A percentile compares a stretch with the other conserved stretches of the same genome.
These are phyloP conservation scores for Drosophila pseudotakahashii DNA, from an alignment of 2,888 invertebrate genomes.

Conservation along the genomic window DNA sequence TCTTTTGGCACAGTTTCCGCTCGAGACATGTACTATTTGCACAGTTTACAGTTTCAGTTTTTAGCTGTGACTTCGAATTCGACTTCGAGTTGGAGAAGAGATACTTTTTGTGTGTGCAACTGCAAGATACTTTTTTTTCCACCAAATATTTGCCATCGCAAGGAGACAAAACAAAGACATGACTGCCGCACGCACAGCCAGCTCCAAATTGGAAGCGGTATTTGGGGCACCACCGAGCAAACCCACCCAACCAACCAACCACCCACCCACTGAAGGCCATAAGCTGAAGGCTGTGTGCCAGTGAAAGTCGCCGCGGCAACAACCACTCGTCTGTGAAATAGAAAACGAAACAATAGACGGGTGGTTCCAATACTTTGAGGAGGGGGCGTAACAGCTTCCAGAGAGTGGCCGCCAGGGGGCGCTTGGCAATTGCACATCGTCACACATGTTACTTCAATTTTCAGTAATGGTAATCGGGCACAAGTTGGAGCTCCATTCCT, in stretches of 20 bases:
- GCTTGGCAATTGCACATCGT: slow-evolving; percentile 57
- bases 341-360: slow-evolving; percentile 72
- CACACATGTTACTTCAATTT: slow-evolving; percentile 77
- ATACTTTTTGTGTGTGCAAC: slow-evolving; percentile 55
- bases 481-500: slow-evolving; percentile 21
- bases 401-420: slow-evolving; percentile 59
- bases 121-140: slow-evolving; percentile 63
- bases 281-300: slow-evolving; percentile 65
- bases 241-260: neutral
- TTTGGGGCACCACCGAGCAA: slow-evolving; percentile 47
- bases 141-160: slow-evolving; percentile 73
- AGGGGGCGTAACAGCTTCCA: slow-evolving; percentile 6
- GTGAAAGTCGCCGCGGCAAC: slow-evolving; percentile 68
- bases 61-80: slow-evolving; percentile 36
- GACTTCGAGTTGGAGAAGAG: neutral
- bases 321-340: slow-evolving; percentile 75
- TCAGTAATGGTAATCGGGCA: slow-evolving; percentile 68
- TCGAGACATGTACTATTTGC: slow-evolving; percentile 60
- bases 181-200: slow-evolving; percentile 54
- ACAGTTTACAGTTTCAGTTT: slow-evolving; percentile 69
- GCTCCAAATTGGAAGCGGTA: slow-evolving; percentile 44
- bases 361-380: slow-evolving; percentile 1
- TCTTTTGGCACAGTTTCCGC: slow-evolving; percentile 76
- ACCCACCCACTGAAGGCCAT: slow-evolving; percentile 34
- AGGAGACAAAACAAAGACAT: slow-evolving; percentile 50